These are phyloP conservation scores for Eupsilia transversa DNA, from an alignment of 2,888 invertebrate species.

Conservation along the genomic window DNA sequence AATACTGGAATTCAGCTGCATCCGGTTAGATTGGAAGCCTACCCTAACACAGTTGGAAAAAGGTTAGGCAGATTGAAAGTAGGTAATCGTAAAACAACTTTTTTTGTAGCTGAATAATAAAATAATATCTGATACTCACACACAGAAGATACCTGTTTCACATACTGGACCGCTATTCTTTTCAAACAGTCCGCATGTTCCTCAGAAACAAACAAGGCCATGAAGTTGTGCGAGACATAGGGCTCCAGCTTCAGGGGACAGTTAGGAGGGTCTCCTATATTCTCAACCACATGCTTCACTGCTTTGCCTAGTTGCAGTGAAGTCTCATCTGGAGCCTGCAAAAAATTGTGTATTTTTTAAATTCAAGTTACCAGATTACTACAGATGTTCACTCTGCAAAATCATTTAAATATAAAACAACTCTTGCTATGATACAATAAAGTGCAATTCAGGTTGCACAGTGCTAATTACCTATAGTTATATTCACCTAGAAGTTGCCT, in stretches of 20 bases:
- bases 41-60: no score
- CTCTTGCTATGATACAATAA: no score
- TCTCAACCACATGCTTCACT: conserved; percentile 94
- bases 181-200: conserved; percentile 95
- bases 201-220: conserved; percentile 97
- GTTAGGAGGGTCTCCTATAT: conserved; percentile 92
- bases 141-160: conserved; percentile 94
- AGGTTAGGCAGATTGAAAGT: no score
- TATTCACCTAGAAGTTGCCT: no score
- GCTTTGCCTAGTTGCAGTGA: conserved; percentile 93
- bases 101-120: background rate
- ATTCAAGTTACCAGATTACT: no score
- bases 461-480: no score
- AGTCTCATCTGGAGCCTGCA: conserved; percentile 94
- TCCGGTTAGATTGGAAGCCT: no score
- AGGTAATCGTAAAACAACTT: no score
- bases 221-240: conserved; percentile 96
- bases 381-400: no score
- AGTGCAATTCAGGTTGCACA: no score
- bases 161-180: conserved; percentile 94
- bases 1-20: no score
- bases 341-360: background rate
- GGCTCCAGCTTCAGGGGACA: conserved; percentile 94
- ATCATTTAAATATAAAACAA: no score
- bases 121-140: conserved; percentile 88